A percentile compares a stretch with the other conserved stretches of the same genome.
Conservation (phyloP, 2,888 invertebrate genomes). For the Polietes domitor region DNA sequence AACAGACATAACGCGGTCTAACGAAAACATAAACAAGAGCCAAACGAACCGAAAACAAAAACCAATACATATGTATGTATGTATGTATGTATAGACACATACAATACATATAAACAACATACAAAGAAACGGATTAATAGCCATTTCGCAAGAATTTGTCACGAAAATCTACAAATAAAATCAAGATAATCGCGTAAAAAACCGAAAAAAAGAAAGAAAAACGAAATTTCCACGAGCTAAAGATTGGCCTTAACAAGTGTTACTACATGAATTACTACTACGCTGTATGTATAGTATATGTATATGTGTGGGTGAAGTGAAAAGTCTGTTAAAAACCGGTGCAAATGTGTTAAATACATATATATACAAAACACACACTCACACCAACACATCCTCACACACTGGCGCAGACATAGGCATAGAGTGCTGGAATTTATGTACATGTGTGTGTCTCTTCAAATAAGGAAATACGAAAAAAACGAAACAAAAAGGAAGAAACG, state of each 20-base stretch:
- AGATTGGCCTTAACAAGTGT: background rate
- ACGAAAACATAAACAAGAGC: slow-evolving; percentile 3
- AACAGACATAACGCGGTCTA: slow-evolving; percentile 16
- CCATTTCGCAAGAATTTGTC: background rate
- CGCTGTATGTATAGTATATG: slow-evolving; percentile 34
- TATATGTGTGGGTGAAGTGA: background rate
- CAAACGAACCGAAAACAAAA: slow-evolving; percentile 11
- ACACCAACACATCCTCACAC: background rate
- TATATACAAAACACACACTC: background rate
- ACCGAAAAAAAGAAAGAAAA: background rate
- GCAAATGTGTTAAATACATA: slow-evolving; percentile 1
- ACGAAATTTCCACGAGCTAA: background rate
- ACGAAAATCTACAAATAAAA: background rate
- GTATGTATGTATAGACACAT: background rate
- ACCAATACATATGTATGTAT: slow-evolving; percentile 10
- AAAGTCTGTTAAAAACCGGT: slow-evolving; percentile 16
- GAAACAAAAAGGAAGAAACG: slow-evolving; percentile 1
- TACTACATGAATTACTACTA: slow-evolving; percentile 38
- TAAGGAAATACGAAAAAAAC: background rate
- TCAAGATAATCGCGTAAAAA: background rate
- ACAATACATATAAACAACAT: slow-evolving; percentile 14
- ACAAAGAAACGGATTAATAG: slow-evolving; percentile 8
- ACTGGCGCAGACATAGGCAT: background rate
- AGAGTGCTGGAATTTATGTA: background rate
- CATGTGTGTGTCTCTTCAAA: slow-evolving; percentile 1